Conservation (phyloP, 2,888 invertebrate genomes). For the Agrochola circellaris region DNA sequence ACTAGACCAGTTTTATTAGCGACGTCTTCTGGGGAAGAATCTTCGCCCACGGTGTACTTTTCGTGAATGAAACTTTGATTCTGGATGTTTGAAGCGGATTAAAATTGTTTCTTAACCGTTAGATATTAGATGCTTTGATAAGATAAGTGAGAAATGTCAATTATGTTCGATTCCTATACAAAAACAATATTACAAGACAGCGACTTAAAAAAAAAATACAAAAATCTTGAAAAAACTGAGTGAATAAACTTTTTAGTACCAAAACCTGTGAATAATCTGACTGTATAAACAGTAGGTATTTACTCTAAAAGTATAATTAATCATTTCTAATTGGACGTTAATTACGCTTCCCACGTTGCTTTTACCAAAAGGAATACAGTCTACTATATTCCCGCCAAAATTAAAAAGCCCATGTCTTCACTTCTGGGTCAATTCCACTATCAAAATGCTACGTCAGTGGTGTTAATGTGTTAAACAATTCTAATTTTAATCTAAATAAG, state of each 20-base stretch:
- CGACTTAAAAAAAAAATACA: neutral
- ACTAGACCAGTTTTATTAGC: constrained; percentile 66
- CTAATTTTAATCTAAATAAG: constrained; percentile 71
- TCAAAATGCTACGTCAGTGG: constrained; percentile 63
- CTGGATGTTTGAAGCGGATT: neutral
- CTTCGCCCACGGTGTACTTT: constrained; percentile 31
- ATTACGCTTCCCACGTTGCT: neutral
- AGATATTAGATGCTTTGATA: neutral
- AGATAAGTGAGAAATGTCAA: neutral
- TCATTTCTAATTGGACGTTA: constrained; percentile 9
- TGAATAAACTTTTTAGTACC: no score
- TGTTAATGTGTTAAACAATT: constrained; percentile 69
- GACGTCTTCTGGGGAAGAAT: constrained; percentile 38
- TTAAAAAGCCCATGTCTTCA: constrained; percentile 30
- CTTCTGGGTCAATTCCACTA: constrained; percentile 64
- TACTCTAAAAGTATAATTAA: neutral
- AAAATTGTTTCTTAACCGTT: neutral
- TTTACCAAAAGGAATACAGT: constrained; percentile 5
- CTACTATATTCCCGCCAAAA: constrained; percentile 33
- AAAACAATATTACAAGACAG: neutral
- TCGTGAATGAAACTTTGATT: constrained; percentile 37
- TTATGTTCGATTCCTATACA: no score
- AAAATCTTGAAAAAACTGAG: neutral
- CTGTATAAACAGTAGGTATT: neutral
- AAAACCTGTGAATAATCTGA: neutral